Evolutionary conservation across 2,888 invertebrate genomes (phyloP).

Genomic region (Conus canariensis): DNA sequence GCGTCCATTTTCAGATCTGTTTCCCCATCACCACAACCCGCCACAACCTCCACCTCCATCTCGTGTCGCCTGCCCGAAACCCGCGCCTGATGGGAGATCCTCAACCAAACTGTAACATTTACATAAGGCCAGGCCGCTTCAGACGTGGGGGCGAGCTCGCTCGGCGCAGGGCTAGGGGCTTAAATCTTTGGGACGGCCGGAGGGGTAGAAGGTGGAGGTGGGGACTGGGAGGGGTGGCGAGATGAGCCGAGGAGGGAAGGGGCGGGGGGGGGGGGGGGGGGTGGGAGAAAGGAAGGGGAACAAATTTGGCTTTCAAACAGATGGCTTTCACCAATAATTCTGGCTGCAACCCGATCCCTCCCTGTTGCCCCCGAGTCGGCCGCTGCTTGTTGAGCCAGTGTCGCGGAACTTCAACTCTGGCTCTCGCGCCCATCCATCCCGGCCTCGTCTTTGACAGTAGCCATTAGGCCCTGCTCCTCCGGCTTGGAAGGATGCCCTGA

Average conservation of each 20-base stretch:
- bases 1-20: not conserved
- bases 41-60: not conserved
- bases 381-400: conserved; percentile 34
- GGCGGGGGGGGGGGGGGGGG: not conserved
- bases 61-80: not conserved
- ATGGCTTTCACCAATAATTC: conserved; percentile 46
- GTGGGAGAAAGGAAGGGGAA: not conserved
- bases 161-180: not conserved
- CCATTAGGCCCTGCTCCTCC: conserved; percentile 30
- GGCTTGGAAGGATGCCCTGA: conserved; percentile 14
- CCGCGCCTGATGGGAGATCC: not conserved
- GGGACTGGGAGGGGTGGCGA: not conserved
- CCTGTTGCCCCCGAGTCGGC: conserved; percentile 32
- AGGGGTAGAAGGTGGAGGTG: not conserved
- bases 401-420: conserved; percentile 39
- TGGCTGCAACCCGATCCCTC: conserved; percentile 44
- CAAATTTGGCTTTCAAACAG: conserved; percentile 47
- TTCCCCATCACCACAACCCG: not conserved
- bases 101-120: not conserved
- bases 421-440: conserved; percentile 38
- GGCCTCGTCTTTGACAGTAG: conserved; percentile 34
- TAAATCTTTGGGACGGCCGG: conserved; percentile 20
- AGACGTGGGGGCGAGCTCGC: not conserved
- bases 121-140: conserved; percentile 27
- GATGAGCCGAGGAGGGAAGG: not conserved